Base-by-base conservation (phyloP, 2,113 vertebrate species). In the Thryonomys swinderianus region DNA sequence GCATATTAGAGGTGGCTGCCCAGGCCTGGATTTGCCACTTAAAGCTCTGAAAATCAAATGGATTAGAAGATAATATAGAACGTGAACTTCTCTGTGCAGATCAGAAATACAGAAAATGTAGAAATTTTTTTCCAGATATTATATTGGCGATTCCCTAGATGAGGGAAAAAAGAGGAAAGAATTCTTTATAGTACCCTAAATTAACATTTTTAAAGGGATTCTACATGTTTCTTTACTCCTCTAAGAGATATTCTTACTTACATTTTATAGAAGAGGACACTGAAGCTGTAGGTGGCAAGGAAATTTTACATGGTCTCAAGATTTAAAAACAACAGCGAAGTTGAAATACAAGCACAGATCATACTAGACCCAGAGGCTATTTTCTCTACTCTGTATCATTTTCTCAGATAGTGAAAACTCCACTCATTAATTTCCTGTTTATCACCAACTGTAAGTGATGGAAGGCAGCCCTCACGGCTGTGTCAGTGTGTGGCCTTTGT, bases 231-330 rank as follows among this genome's bases (percentile, higher is more conserved):
- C n/a, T 85, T 91, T 57, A 88, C 88, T 12, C 2, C 18, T 6
- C 11, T 8, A 18, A 59, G 9, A 66, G 20, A 94, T 51, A 79
- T 85, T 7, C 13, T 87, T 87, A 59, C 7, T 30, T 89, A 4
- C 13, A 85, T 82, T 92, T 94, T 64, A 61, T 12, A 80, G 37
- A 78, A 8, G 3, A 37, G 6, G 94, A 91, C 40, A 55, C 1
- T 53, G 27, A 96, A 73, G 4, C 37, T 95, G 16, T 55, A 78
- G 96, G 51, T 84, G 55, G 91, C 40, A 21, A 86, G 55, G 23
- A 79, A 79, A 71, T 14, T 21, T 90, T 45, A 0, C 17, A 73
- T 16, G 11, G 13, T 76, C 83, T 90, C 57, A 42, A 67, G 73
- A 57, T 59, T 91, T 83, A 91, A 84, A 37, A 88, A 42, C 42